Conservation (phyloP, 1,140 invertebrate genomes). For the Thaumetopoea pityocampa region DNA sequence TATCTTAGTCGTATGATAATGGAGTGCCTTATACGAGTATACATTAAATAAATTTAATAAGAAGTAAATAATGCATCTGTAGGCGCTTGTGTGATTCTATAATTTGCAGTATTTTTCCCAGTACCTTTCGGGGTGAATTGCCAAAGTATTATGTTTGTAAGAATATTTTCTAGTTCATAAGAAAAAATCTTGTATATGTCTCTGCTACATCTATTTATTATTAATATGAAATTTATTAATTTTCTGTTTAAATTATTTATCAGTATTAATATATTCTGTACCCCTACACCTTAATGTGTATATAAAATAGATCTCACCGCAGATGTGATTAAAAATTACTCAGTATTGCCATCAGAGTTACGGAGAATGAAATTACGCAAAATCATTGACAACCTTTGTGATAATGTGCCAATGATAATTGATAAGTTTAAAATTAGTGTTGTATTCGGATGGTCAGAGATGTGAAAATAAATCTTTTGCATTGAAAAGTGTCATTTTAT, state of each 20-base stretch:
- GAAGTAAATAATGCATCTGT: too few relatives aligned
- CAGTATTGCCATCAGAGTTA: conserved; percentile 26
- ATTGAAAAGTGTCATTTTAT: background rate
- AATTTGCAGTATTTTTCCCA: too few relatives aligned
- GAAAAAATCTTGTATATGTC: conserved; percentile 1
- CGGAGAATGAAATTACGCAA: conserved; percentile 17
- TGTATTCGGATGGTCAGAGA: conserved; percentile 19
- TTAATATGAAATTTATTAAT: conserved; percentile 4
- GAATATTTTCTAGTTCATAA: too few relatives aligned
- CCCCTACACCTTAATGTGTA: conserved; percentile 6
- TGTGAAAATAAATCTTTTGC: conserved; percentile 18
- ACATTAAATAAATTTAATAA: too few relatives aligned
- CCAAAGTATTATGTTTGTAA: too few relatives aligned
- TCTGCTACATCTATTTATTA: conserved; percentile 3
- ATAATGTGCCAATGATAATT: conserved; percentile 73
- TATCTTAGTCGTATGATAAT: too few relatives aligned
- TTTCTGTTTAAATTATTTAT: conserved; percentile 14
- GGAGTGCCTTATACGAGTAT: too few relatives aligned
- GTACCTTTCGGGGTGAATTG: too few relatives aligned
- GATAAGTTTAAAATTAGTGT: conserved; percentile 35
- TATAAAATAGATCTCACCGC: conserved; percentile 21
- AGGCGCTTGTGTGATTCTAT: too few relatives aligned
- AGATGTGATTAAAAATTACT: conserved; percentile 15
- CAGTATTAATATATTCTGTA: conserved; percentile 15
- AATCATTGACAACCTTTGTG: conserved; percentile 71